Percentiles rank a stretch among this genome's conserved stretches.
phyloP scores from a whole-genome alignment of 37 sponge, comb jelly and placozoan species.

The Halisarca cf. caerulea region DNA sequence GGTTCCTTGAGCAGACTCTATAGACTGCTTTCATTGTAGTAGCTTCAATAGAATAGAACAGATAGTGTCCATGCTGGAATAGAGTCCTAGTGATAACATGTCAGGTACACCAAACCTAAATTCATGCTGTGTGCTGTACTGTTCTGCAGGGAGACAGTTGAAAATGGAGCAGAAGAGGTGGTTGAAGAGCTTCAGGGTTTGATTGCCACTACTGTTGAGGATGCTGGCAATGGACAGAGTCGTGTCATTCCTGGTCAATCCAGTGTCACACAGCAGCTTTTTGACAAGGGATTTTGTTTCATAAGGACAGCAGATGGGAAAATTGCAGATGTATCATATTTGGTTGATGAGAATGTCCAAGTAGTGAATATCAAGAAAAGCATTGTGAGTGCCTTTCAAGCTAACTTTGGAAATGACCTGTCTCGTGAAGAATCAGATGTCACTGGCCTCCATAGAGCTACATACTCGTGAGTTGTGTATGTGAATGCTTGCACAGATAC shows the following conservation, averaged over 20 bases:
- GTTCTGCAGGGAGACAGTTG: neutral
- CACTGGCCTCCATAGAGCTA: neutral
- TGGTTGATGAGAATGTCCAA: constrained; percentile 16
- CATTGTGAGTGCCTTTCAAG: constrained; percentile 60
- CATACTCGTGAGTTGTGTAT: neutral
- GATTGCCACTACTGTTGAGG: neutral
- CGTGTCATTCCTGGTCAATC: neutral
- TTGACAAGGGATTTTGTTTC: constrained; percentile 30
- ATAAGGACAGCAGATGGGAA: constrained; percentile 44
- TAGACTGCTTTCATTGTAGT: too few relatives aligned
- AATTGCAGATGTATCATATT: constrained; percentile 32
- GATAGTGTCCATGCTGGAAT: too few relatives aligned
- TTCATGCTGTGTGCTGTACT: too few relatives aligned
- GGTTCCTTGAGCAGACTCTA: too few relatives aligned
- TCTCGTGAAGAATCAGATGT: neutral
- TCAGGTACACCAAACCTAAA: too few relatives aligned
- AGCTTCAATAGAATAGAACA: too few relatives aligned
- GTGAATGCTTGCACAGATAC: too few relatives aligned
- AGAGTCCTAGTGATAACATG: too few relatives aligned
- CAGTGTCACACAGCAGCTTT: neutral
- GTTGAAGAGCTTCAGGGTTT: constrained; percentile 2
- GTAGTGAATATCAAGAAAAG: constrained; percentile 55
- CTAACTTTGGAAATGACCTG: constrained; percentile 27
- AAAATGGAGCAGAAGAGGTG: neutral
- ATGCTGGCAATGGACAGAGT: neutral